Evolutionary conservation across 2,888 invertebrate species (phyloP), one percentile per base, ranked within the genome.

Genomic region (Chloroclysta siterata): DNA sequence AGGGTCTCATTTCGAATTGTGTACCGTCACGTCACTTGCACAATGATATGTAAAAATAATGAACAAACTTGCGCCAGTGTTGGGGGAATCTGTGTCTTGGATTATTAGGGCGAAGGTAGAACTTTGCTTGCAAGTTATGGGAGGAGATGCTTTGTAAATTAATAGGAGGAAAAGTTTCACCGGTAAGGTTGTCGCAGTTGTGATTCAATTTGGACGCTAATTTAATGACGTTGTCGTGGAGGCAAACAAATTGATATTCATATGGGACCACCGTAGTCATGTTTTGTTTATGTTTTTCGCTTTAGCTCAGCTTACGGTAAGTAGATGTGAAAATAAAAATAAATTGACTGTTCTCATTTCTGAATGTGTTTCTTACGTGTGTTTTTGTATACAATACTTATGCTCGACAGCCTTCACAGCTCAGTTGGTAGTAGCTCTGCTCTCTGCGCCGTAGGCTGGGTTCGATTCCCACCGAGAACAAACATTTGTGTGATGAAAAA

Each of bases 11-110:
- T 88, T 88, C 68, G 78, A 75, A 72, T 76, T 69, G 72, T 73
- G 67, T 72, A 68, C 63, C 62, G 66, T 69, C 77, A 83, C 83
- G 90, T 90, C 91, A 89, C 89, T 92, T 90, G 90, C 90, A 93
- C 92, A 93, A 92, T 92, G 89, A 89, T 88, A 92, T 92, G 92
- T 92, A 93, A 93, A 93, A 93, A 93, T 93, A 92, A 93, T 93
- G 92, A 92, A 92, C 90, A 91, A 90, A 91, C 90, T 90, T 89
- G 79, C 76, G 68, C 63, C 76, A 69, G 69, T 65, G 68, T 64
- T 75, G 77, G 72, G 73, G 85, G 75, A 90, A 82, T 80, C 79
- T 85, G 77, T 80, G 77, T 83, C 88, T 84, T 92, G 76, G 72
- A 63, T 58, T 60, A 69, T 70, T 67, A 65, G 63, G 1, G 52